Conservation (phyloP, 2,797 vertebrate species). For the Leptodactylus fallax region DNA sequence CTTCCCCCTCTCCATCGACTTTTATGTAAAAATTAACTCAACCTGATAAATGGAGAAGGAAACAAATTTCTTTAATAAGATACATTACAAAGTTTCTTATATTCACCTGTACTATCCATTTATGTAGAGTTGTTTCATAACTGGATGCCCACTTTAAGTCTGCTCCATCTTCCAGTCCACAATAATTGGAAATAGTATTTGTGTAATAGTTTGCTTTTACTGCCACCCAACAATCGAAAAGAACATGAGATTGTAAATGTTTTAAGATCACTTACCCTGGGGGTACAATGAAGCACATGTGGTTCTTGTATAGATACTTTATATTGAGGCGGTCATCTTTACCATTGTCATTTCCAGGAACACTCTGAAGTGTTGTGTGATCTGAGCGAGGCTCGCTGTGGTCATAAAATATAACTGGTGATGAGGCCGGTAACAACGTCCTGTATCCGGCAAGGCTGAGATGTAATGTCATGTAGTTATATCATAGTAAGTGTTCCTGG, state of each 20-base stretch:
- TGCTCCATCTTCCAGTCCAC: not conserved
- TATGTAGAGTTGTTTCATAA: too few species aligned
- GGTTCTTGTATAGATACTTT: not conserved
- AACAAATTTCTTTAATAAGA: too few species aligned
- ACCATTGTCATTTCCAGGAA: not conserved
- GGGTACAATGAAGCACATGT: conserved; percentile 10
- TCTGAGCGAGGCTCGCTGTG: not conserved
- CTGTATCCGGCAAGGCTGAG: not conserved
- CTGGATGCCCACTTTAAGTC: not conserved
- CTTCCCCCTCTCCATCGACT: too few species aligned
- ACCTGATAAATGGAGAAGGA: too few species aligned
- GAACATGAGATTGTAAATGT: not conserved
- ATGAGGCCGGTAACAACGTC: not conserved
- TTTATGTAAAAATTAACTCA: too few species aligned
- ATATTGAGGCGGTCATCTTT: not conserved
- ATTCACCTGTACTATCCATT: too few species aligned
- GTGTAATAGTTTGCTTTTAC: not conserved
- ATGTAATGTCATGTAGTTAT: not conserved
- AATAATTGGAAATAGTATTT: not conserved
- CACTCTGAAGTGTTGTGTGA: not conserved
- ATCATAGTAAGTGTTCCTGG: not conserved
- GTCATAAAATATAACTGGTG: not conserved
- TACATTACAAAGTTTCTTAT: too few species aligned
- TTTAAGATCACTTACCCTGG: not conserved
- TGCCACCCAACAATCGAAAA: not conserved